Evolutionary conservation across 2,888 invertebrate species (phyloP).

Genomic region (Tenthredo livida): DNA sequence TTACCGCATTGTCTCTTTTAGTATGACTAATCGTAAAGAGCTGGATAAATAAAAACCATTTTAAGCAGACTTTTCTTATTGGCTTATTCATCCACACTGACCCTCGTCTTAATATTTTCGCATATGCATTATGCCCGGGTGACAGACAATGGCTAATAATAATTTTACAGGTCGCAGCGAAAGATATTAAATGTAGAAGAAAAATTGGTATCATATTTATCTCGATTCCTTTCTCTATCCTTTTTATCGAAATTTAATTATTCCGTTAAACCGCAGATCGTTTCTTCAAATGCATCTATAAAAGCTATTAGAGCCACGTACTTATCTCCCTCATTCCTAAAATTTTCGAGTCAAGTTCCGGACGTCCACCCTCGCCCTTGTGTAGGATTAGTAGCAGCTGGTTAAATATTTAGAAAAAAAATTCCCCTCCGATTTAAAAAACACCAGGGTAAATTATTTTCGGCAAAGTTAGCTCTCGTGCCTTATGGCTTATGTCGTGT

Average conservation of each 20-base stretch:
- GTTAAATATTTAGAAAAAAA: slow-evolving; percentile 39
- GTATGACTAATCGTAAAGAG: slow-evolving; percentile 9
- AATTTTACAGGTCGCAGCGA: background rate
- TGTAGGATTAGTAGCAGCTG: slow-evolving; percentile 20
- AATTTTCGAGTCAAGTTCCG: slow-evolving; percentile 8
- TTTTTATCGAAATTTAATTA: too few species aligned
- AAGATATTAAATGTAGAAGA: too few species aligned
- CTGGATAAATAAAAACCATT: background rate
- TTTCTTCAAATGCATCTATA: background rate
- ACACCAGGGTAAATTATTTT: background rate
- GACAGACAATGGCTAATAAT: background rate
- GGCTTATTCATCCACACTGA: background rate
- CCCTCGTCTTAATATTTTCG: background rate
- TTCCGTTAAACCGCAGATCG: too few species aligned
- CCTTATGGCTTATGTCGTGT: too few species aligned
- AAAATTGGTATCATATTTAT: background rate
- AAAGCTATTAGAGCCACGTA: background rate
- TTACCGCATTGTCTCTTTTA: background rate
- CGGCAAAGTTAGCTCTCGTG: background rate
- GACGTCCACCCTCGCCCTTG: background rate
- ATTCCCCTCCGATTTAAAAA: background rate
- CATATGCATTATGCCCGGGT: background rate
- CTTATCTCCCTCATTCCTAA: background rate
- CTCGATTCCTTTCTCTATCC: background rate
- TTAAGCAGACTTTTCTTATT: background rate